These are phyloP conservation scores for Heliconius erato DNA, from an alignment of 2,888 invertebrate genomes.

Conservation along the genomic window DNA sequence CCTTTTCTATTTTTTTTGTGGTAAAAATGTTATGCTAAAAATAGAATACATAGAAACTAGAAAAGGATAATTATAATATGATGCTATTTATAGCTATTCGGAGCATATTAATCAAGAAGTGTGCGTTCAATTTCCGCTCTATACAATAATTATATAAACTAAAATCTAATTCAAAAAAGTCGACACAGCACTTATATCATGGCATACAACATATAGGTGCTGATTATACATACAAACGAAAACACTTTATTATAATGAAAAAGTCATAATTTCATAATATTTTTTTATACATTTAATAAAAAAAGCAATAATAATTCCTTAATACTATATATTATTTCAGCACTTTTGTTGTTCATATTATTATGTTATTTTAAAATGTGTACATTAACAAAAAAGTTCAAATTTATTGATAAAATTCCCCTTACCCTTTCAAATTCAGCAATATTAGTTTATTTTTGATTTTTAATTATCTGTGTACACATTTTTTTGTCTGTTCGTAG, in stretches of 20 bases:
- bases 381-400: constrained; percentile 40
- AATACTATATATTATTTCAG: constrained; percentile 25
- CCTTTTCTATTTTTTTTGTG: too few species aligned
- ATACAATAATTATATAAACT: neutral
- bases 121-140: neutral
- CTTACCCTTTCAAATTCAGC: neutral
- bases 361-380: constrained; percentile 56
- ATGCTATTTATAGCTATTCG: neutral
- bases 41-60: too few species aligned
- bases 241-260: neutral
- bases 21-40: too few species aligned
- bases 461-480: constrained; percentile 57
- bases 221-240: constrained; percentile 22
- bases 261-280: neutral
- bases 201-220: constrained; percentile 34
- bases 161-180: constrained; percentile 1
- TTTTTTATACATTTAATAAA: neutral
- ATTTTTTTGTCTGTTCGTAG: constrained; percentile 61
- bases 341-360: constrained; percentile 46
- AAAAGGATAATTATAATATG: neutral
- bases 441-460: neutral
- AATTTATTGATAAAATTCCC: neutral
- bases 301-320: neutral
- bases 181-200: constrained; percentile 10
- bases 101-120: neutral